Conservation (phyloP, 2,113 vertebrate genomes). For the Limnothrissa miodon region DNA sequence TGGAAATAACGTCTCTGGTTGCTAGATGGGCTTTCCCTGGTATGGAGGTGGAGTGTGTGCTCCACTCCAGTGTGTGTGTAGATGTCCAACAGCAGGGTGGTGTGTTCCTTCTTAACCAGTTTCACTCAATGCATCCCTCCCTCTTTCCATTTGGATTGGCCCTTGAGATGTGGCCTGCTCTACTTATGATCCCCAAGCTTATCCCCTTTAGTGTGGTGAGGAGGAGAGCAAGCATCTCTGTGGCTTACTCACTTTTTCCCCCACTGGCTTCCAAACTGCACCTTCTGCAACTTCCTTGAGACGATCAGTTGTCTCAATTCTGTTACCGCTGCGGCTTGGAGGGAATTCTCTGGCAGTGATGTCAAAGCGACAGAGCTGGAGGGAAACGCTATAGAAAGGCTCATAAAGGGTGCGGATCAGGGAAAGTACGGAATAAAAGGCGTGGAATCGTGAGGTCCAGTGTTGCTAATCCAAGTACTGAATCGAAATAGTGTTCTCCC, state of each 20-base stretch:
- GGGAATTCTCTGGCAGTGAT: constrained; percentile 44
- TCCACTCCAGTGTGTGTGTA: neutral
- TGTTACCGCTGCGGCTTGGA: constrained; percentile 66
- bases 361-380: constrained; percentile 56
- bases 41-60: neutral
- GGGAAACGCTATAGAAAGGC: neutral
- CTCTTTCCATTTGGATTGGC: constrained; percentile 73
- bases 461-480: neutral
- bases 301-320: constrained; percentile 73
- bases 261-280: constrained; percentile 67
- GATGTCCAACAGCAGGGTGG: neutral
- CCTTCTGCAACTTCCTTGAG: constrained; percentile 69
- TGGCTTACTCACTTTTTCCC: constrained; percentile 73
- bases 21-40: neutral
- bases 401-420: neutral
- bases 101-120: neutral
- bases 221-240: constrained; percentile 65
- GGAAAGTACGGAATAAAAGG: neutral
- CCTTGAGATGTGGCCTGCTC: constrained; percentile 75
- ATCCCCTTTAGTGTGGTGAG: constrained; percentile 41
- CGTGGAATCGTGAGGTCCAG: neutral
- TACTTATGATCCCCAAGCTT: constrained; percentile 70
- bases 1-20: too few species aligned
- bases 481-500: neutral
- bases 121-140: constrained; percentile 72